Base-by-base conservation (phyloP, 1,140 invertebrate genomes). In the Heliconius melpomene region DNA sequence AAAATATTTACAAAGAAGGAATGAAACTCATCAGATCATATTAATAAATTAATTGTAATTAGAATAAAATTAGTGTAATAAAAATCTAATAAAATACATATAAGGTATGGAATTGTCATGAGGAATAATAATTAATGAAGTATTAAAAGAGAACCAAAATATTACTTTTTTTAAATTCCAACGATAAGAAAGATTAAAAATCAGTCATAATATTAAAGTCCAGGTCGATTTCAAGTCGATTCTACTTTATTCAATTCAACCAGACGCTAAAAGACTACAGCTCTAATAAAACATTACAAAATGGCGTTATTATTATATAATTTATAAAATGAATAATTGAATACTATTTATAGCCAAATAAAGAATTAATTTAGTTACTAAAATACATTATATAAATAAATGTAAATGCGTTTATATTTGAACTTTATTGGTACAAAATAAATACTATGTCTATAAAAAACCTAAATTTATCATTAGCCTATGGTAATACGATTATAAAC, bases 401-500 rank as follows among this genome's bases (percentile, higher is more conserved):
- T 46, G 72, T 66, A 80, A 81, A 79, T 81, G 79, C 82, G 60
- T 66, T 29, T 77, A 40, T 57, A 54, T 79, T 74, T 79, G 78
- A 26, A 74, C 78, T 79, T 74, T 79, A 79, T 50, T 57, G 78
- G 73, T 79, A 79, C 54, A 73, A 75, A 81, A 81, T 81, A 81
- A 81, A 81, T 81, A 81, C 54, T 81, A 81, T 70, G 32, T 72
- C 60, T 54, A 78, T 70, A 81, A 72, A 78, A 70, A 16, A 32
- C 79, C 57, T 75, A 72, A 60, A 70, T 77, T 54, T 72, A 23
- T 80, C 75, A 75, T 29, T 78, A 81, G 73, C 77, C 80, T 81
- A 81, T 78, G 76, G 80, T 81, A 81, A 81, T 81, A 81, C 77
- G 80, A 81, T 81, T 84, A 86, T 79, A 86, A 86, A 83, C 38